Percentiles rank a stretch among this genome's conserved stretches.
Evolutionary conservation across 2,888 invertebrate genomes (phyloP).

Genomic region (Lasioglossum figueresi): DNA sequence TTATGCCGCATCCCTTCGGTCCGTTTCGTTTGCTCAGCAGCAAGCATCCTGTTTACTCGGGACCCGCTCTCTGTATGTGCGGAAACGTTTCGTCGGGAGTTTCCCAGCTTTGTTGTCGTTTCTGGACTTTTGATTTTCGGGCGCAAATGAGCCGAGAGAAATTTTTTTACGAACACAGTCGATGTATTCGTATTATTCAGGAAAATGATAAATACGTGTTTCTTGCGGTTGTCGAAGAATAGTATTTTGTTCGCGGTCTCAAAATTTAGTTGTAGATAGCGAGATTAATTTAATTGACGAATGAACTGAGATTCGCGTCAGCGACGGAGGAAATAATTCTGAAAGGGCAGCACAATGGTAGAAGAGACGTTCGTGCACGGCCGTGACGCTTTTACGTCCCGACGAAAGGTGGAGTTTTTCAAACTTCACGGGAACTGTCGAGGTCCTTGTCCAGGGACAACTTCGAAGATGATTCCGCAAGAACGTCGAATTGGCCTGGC

Average conservation of each 20-base stretch:
- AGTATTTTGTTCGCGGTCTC: background rate
- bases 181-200: too few species aligned
- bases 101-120: background rate
- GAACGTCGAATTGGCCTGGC: background rate
- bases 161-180: too few species aligned
- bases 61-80: background rate
- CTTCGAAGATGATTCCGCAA: constrained; percentile 5
- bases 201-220: too few species aligned
- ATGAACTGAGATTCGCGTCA: too few species aligned
- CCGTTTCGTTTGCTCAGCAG: constrained; percentile 1
- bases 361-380: background rate
- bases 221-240: too few species aligned
- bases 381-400: background rate
- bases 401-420: background rate
- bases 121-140: too few species aligned
- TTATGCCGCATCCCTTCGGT: constrained; percentile 1
- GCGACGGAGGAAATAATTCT: too few species aligned
- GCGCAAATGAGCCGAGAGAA: too few species aligned
- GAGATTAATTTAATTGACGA: background rate
- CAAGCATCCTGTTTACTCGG: constrained; percentile 1
- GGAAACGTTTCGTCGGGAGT: background rate
- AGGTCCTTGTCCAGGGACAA: constrained; percentile 1
- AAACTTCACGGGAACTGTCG: background rate
- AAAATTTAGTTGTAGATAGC: background rate
- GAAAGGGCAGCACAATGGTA: background rate